Percentiles rank a stretch among this genome's conserved stretches.
Conservation (phyloP, 2,888 invertebrate genomes). For the Diplazon laetatorius region DNA sequence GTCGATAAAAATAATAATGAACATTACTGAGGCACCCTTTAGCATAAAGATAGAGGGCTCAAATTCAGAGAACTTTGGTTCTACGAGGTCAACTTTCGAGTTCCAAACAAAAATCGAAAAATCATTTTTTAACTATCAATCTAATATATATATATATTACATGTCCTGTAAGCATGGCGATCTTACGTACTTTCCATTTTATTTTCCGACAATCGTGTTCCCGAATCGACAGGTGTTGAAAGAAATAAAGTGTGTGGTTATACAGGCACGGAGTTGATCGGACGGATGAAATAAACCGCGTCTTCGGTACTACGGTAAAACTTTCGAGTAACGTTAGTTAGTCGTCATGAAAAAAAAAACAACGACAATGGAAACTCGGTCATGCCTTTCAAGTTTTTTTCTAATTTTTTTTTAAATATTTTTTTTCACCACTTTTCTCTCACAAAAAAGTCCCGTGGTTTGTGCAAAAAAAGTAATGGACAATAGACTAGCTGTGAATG, state of each 20-base stretch:
- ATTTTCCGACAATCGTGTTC: slow-evolving; percentile 26
- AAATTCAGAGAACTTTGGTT: too few species aligned
- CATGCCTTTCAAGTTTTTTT: too few species aligned
- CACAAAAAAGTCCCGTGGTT: background rate
- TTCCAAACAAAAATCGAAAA: too few species aligned
- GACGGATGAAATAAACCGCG: background rate
- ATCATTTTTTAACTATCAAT: too few species aligned
- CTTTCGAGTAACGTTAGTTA: background rate
- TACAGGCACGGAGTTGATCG: background rate
- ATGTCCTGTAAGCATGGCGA: slow-evolving; percentile 22
- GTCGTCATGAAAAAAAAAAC: slow-evolving; percentile 6
- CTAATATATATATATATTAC: too few species aligned
- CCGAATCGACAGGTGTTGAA: slow-evolving; percentile 15
- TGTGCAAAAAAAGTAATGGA: background rate
- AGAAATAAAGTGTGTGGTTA: slow-evolving; percentile 30
- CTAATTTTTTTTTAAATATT: too few species aligned
- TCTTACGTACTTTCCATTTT: slow-evolving; percentile 44
- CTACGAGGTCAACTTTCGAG: too few species aligned
- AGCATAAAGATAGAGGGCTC: too few species aligned
- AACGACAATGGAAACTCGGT: background rate
- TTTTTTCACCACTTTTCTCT: background rate
- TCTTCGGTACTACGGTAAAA: background rate
- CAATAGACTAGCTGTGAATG: background rate
- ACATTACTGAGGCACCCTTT: too few species aligned
- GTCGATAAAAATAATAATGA: too few species aligned